Conservation (phyloP, 2,888 invertebrate species). For the Meliscaeva auricollis region DNA sequence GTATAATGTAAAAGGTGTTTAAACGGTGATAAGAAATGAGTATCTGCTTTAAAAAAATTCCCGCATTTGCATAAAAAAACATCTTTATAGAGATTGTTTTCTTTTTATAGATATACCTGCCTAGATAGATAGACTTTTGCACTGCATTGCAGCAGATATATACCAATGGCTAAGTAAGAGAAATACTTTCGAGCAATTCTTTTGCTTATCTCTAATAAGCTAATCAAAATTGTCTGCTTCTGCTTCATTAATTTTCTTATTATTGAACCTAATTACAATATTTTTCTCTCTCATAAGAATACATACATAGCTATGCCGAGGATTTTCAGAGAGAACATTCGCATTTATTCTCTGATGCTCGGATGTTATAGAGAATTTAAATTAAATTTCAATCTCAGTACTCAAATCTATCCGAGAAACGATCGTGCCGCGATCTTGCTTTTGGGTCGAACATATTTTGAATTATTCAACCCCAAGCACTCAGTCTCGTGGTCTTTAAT, state of each 20-base stretch:
- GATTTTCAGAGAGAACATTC: not conserved
- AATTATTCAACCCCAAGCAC: slow-evolving; percentile 68
- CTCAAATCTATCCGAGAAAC: slow-evolving; percentile 33
- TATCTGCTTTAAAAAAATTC: slow-evolving; percentile 15
- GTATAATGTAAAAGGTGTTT: slow-evolving; percentile 43
- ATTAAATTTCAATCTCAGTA: slow-evolving; percentile 15
- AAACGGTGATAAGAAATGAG: slow-evolving; percentile 57
- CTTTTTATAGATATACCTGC: too few species aligned
- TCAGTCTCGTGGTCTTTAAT: slow-evolving; percentile 68
- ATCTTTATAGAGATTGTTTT: not conserved
- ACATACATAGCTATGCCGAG: not conserved
- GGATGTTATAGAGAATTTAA: not conserved
- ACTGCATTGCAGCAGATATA: slow-evolving; percentile 3
- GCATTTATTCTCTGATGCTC: not conserved
- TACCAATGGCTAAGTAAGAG: not conserved
- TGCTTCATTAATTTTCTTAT: slow-evolving; percentile 54
- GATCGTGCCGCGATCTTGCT: slow-evolving; percentile 48
- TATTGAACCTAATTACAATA: slow-evolving; percentile 58
- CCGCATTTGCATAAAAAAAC: slow-evolving; percentile 29
- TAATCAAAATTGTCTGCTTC: slow-evolving; percentile 55
- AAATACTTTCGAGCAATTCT: slow-evolving; percentile 13
- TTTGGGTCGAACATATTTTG: slow-evolving; percentile 64
- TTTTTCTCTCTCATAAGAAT: slow-evolving; percentile 19
- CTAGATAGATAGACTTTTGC: slow-evolving; percentile 5
- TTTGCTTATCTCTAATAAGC: slow-evolving; percentile 46